Conservation (phyloP, 2,113 vertebrate genomes). For the western clawed frog (Xenopus tropicalis) region UCB_Xtro_10.0 CM004448.2:104547501-104548000, state of each 20-base stretch:
- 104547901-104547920: neutral
- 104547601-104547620: conserved; percentile 69
- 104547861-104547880: conserved; percentile 98
- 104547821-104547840: conserved; percentile 96
- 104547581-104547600: conserved; percentile 88
- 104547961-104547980: too few species aligned
- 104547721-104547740: conserved; percentile 97
- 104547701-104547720: conserved; percentile 91
- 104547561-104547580: conserved; percentile 86
- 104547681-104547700: conserved; percentile 96
- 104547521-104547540: conserved; percentile 71
- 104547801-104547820: conserved; percentile 98
- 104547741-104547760: conserved; percentile 95
- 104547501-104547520: conserved; percentile 74
- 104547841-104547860: conserved; percentile 93
- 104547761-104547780: conserved; percentile 96
- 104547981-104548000: too few species aligned
- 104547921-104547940: too few species aligned
- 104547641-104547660: conserved; percentile 88
- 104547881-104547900: conserved; percentile 90
- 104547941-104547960: too few species aligned
- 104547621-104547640: conserved; percentile 75
- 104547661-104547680: conserved; percentile 89
- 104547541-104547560: conserved; percentile 84
- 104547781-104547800: conserved; percentile 91